phyloP scores from a whole-genome alignment of 2,888 invertebrate genomes.

The Drosophila monieri region DNA sequence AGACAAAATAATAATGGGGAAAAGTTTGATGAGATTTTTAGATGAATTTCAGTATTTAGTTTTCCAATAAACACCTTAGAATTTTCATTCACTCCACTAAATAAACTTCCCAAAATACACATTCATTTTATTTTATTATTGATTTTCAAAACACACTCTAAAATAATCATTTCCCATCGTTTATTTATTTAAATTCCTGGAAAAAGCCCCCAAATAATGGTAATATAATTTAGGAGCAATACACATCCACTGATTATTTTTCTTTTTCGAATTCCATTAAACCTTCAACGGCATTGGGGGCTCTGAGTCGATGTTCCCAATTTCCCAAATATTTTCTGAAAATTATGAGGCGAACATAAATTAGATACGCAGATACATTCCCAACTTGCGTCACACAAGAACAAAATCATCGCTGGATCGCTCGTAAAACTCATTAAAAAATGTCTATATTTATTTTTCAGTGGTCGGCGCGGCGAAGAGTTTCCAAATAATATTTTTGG shows the following conservation, averaged over 20 bases:
- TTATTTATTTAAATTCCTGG: conserved; percentile 8
- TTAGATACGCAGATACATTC: conserved; percentile 50
- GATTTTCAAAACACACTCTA: conserved; percentile 12
- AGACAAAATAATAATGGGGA: not conserved
- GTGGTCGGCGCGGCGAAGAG: conserved; percentile 18
- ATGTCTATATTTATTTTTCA: conserved; percentile 5
- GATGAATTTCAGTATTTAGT: not conserved
- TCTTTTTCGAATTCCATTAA: conserved; percentile 13
- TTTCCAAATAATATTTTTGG: conserved; percentile 20
- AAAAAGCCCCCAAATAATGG: not conserved
- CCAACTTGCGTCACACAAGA: conserved; percentile 25
- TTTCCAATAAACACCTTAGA: no score
- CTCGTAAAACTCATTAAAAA: conserved; percentile 28
- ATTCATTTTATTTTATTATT: not conserved
- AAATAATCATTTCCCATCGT: not conserved
- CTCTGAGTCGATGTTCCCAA: conserved; percentile 10
- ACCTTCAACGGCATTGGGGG: conserved; percentile 14
- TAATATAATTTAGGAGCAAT: conserved; percentile 6
- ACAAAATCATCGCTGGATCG: conserved; percentile 2
- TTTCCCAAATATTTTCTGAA: conserved; percentile 50
- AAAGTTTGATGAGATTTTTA: not conserved
- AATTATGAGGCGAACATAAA: conserved; percentile 64
- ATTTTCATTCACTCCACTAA: not conserved
- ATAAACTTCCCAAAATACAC: not conserved
- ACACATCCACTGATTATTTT: conserved; percentile 22